These are phyloP conservation scores for Acrocephalus scirpaceus DNA, from an alignment of 2,797 vertebrate genomes.

Conservation along the genomic window DNA sequence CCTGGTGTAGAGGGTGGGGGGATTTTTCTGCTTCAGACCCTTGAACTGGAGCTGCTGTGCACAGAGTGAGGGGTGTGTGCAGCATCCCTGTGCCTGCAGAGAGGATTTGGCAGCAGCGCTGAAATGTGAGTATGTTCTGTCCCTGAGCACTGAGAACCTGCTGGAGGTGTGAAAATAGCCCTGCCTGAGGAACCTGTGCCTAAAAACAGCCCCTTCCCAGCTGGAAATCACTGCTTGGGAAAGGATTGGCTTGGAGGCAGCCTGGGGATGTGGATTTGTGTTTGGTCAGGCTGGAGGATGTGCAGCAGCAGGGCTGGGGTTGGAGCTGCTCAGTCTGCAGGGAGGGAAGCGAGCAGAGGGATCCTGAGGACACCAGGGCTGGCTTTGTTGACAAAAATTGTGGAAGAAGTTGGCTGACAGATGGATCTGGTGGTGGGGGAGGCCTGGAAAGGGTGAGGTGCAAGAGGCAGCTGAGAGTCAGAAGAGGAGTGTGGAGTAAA, in stretches of 20 bases:
- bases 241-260: not conserved
- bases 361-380: not conserved
- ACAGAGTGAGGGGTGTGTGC: fast-evolving
- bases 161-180: not conserved
- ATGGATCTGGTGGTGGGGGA: not conserved
- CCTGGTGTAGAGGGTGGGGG: not conserved
- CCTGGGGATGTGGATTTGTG: fast-evolving
- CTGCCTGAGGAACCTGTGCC: not conserved
- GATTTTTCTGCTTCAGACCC: not conserved
- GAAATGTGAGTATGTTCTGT: fast-evolving
- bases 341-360: not conserved
- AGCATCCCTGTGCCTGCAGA: not conserved
- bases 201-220: not conserved
- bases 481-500: not conserved
- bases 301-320: not conserved
- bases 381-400: not conserved
- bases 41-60: not conserved
- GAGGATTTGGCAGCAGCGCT: not conserved
- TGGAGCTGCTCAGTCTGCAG: not conserved
- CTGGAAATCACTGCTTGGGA: not conserved
- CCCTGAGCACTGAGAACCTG: not conserved
- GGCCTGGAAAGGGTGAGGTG: not conserved
- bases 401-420: not conserved
- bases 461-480: not conserved
- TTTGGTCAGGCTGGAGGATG: not conserved